phyloP scores from a whole-genome alignment of 2,888 invertebrate genomes.

The Melanophora roralis region DNA sequence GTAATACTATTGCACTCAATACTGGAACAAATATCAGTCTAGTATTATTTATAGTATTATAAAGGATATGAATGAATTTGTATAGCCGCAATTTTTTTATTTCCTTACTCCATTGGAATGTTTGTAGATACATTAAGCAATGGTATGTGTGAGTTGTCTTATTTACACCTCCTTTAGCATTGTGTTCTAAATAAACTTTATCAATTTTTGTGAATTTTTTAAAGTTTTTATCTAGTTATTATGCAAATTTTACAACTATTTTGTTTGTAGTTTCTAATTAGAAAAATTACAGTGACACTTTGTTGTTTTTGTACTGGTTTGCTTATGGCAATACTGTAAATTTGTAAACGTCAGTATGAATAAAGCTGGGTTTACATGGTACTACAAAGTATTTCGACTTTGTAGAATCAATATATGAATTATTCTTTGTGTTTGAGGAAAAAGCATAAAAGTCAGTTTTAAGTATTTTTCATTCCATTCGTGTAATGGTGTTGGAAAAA shows the following conservation, averaged over 20 bases:
- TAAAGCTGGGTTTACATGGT: no score
- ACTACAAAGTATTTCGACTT: no score
- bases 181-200: conserved; percentile 23
- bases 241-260: conserved; percentile 50
- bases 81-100: not conserved
- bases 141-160: not conserved
- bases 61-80: conserved; percentile 21
- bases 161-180: conserved; percentile 36
- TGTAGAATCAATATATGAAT: no score
- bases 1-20: conserved; percentile 27
- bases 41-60: conserved; percentile 8
- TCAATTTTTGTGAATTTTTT: conserved; percentile 8
- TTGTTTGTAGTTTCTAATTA: conserved; percentile 46
- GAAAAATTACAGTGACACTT: conserved; percentile 41
- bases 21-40: conserved; percentile 8
- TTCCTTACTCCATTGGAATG: conserved; percentile 38
- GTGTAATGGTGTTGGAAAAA: no score
- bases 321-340: conserved; percentile 7
- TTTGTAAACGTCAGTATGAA: not conserved
- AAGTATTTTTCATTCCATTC: no score
- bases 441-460: no score
- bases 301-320: conserved; percentile 39
- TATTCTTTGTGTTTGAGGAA: no score
- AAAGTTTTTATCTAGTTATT: conserved; percentile 52
- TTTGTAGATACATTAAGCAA: not conserved